These are phyloP conservation scores for Dolichallabes microphthalmus DNA, from an alignment of 2,113 vertebrate species.

Conservation along the genomic window DNA sequence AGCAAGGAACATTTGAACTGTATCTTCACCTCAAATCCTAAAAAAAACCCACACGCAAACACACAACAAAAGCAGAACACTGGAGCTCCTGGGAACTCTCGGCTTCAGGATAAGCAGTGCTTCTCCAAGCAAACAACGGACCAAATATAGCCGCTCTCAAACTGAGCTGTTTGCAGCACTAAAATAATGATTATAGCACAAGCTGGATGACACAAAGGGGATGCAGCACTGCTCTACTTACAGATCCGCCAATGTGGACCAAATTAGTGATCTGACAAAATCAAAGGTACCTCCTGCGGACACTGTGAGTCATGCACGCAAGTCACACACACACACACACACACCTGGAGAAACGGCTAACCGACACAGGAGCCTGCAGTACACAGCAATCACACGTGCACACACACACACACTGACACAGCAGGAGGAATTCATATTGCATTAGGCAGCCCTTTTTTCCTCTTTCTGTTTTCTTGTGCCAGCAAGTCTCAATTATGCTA, in stretches of 20 bases:
- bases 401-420: background rate
- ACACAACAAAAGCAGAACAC: slow-evolving; percentile 63
- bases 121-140: slow-evolving; percentile 71
- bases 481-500: slow-evolving; percentile 47
- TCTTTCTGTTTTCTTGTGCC: slow-evolving; percentile 37
- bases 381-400: background rate
- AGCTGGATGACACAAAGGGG: slow-evolving; percentile 57
- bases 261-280: slow-evolving; percentile 62
- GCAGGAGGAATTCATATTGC: slow-evolving; percentile 27
- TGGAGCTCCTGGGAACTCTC: slow-evolving; percentile 71
- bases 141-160: slow-evolving; percentile 71
- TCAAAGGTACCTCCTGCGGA: slow-evolving; percentile 66
- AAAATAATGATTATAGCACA: slow-evolving; percentile 66
- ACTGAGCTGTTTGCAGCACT: slow-evolving; percentile 64
- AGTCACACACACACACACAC: background rate
- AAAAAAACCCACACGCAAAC: slow-evolving; percentile 53
- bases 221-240: slow-evolving; percentile 57
- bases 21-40: slow-evolving; percentile 63
- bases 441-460: slow-evolving; percentile 18
- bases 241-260: slow-evolving; percentile 58
- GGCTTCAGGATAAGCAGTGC: slow-evolving; percentile 69
- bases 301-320: slow-evolving; percentile 14
- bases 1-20: slow-evolving; percentile 62
- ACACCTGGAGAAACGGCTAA: slow-evolving; percentile 47
- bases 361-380: slow-evolving; percentile 34